Base-by-base conservation (phyloP, 2,888 invertebrate genomes). In the Dryobotodes eremita region DNA sequence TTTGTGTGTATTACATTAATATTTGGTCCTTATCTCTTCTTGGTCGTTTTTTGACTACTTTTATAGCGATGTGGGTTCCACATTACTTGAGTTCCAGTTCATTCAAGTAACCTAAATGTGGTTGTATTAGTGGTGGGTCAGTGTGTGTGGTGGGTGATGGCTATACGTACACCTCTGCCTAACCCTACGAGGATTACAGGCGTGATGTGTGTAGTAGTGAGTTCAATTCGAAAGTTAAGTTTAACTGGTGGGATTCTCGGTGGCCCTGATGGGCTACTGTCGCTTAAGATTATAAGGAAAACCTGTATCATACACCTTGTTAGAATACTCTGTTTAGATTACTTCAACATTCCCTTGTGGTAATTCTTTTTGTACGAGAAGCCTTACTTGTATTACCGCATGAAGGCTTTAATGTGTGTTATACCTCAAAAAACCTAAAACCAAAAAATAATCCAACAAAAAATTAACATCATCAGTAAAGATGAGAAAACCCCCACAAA, bases 381-480 rank as follows among this genome's bases (percentile, higher is more conserved):
- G 6, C 26, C 0, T 48, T 11, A 0, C 7, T n/a, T 36, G 26
- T 55, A 53, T 36, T 10, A 46, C 61, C 26, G 23, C 46, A 17
- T 61, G 15, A 15, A 46, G 0, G 11, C 17, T 8, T 31, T 2
- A 15, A 26, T 66, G 11, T 20, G 4, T 42, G 10, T 1, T 3
- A 26, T n/a, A 68, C n/a, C 23, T 59, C 20, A 65, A 42, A 36
- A 57, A 48, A 53, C n/a, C 36, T 26, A 20, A 64, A 7, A 70
- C 31, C 2, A 42, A 36, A 46, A 57, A 70, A 57, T 64, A 59
- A 68, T 36, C 59, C 68, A 46, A 50, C 46, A 74, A 84, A 68
- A 86, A 71, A 84, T 83, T 57, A 65, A 71, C 68, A 55, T 59
- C 86, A 86, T 86, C 74, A 75, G 71, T 83, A 79, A 75, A 68